Evolutionary conservation across 2,888 invertebrate genomes (phyloP), one percentile per base, ranked within the genome.

Genomic region (Prostheceraeus crozeri): DNA sequence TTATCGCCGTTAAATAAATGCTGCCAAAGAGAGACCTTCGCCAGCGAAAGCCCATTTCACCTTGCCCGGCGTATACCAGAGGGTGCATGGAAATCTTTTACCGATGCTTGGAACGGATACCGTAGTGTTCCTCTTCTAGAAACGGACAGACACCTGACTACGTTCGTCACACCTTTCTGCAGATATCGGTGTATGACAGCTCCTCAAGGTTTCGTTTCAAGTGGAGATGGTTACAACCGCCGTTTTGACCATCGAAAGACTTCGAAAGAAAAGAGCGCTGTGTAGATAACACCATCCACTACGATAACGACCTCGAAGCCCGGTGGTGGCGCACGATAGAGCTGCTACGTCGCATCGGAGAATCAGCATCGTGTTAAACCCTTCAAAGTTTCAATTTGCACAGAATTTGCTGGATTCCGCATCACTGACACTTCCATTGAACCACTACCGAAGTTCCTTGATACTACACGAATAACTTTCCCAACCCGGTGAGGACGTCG

Each of bases 141-240:
- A 25, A 59, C 60, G 21, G 58, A 63, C 45, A 46, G 60, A 4
- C 59, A 63, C 51, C n/a, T 40, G 19, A n/a, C n/a, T n/a, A 40
- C 45, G 8, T 63, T 64, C 30, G 61, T 64, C 27, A 64, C 63
- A 35, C 63, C 63, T 33, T 59, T 59, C 58, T 59, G 61, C 2
- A 51, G 61, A 10, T 62, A 61, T 31, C 14, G 62, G 11, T 64
- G 60, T 57, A 62, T 56, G 23, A 57, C 53, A 19, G 63, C 64
- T 27, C 63, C 64, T 36, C 63, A 62, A 33, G 63, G 59, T 35
- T 64, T 62, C 31, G 1, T 64, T 16, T 61, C 63, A 35, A 61
- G 59, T 45, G 64, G 63, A 14, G 65, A 64, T 62, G 65, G 55
- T 2, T 63, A 64, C 40, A 65, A 40, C 25, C 63, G 60, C 11